Percentiles rank a stretch among this genome's conserved stretches.
These are phyloP conservation scores for Orycteropus afer DNA, from an alignment of 2,113 vertebrate species.

Conservation along the genomic window DNA sequence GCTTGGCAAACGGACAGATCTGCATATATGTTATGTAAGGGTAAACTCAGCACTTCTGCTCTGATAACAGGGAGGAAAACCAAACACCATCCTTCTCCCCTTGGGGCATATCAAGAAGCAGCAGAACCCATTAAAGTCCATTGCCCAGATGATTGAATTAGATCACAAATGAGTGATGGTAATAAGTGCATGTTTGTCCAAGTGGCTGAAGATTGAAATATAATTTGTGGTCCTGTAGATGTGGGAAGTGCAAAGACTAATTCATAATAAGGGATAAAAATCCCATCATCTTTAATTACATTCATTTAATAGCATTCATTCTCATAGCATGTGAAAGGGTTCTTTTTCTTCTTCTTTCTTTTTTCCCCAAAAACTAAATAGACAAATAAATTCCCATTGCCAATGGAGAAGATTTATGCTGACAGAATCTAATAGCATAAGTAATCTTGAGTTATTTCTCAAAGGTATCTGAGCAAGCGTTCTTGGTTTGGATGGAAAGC, in stretches of 20 bases:
- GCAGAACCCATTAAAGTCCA: conserved; percentile 62
- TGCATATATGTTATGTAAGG: background rate
- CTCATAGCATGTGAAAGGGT: background rate
- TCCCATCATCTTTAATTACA: conserved; percentile 36
- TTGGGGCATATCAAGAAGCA: conserved; percentile 35
- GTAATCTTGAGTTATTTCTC: conserved; percentile 59
- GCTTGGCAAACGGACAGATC: background rate
- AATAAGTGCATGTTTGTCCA: conserved; percentile 39
- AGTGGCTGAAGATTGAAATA: conserved; percentile 29
- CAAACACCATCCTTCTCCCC: conserved; percentile 34
- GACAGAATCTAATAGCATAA: conserved; percentile 45
- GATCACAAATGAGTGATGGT: conserved; percentile 53
- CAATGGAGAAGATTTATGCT: conserved; percentile 50
- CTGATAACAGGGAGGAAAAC: background rate
- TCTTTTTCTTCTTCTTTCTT: background rate
- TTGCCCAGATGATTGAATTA: conserved; percentile 59
- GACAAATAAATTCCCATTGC: background rate
- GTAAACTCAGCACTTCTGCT: background rate
- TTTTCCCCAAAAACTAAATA: background rate
- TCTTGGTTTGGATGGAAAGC: conserved; percentile 57
- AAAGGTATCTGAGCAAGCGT: conserved; percentile 49
- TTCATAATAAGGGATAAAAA: background rate
- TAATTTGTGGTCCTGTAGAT: conserved; percentile 2
- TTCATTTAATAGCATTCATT: conserved; percentile 38
- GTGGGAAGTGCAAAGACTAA: background rate